These are phyloP conservation scores for Drosophila heteroneura DNA, from an alignment of 2,888 invertebrate genomes.

Conservation along the genomic window DNA sequence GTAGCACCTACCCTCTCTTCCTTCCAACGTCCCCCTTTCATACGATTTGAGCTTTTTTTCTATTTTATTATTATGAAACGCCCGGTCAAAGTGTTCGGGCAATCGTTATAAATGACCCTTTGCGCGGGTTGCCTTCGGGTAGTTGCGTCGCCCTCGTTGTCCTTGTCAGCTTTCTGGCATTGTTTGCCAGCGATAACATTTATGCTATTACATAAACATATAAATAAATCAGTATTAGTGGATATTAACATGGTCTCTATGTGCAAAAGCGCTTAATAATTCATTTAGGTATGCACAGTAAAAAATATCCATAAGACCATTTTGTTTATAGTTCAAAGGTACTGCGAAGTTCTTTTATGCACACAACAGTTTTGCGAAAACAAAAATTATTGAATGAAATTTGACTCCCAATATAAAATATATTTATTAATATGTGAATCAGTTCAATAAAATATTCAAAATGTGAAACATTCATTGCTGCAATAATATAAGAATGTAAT, in stretches of 20 bases:
- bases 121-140: conserved; percentile 42
- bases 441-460: neutral
- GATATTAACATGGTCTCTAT: conserved; percentile 43
- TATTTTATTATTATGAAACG: conserved; percentile 73
- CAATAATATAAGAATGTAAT: neutral
- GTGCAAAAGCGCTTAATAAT: conserved; percentile 58
- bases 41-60: conserved; percentile 40
- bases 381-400: neutral
- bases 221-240: conserved; percentile 79
- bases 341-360: neutral
- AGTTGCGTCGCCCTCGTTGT: conserved; percentile 41
- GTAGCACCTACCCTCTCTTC: conserved; percentile 1
- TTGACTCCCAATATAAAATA: neutral
- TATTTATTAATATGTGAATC: neutral
- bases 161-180: conserved; percentile 47
- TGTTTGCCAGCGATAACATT: conserved; percentile 77
- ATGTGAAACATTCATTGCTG: neutral
- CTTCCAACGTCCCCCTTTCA: neutral
- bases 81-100: conserved; percentile 29
- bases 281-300: conserved; percentile 42
- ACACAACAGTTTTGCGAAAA: neutral
- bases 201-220: conserved; percentile 75
- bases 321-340: neutral
- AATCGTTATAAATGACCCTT: conserved; percentile 81
- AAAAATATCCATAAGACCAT: conserved; percentile 31